phyloP scores from a whole-genome alignment of 2,113 vertebrate species.

The Nesogale talazaci region DNA sequence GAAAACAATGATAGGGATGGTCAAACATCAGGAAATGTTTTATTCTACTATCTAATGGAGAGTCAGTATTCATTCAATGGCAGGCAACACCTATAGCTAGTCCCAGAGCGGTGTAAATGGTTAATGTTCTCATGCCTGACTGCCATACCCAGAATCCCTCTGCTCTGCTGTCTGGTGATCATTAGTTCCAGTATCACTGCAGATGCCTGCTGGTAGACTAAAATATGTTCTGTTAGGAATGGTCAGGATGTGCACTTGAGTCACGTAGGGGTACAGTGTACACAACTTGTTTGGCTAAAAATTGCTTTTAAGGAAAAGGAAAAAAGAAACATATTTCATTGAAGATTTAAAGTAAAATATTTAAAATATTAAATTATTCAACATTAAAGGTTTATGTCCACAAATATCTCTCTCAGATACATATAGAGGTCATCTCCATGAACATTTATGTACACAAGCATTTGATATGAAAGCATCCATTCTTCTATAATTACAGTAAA shows the following conservation, averaged over 20 bases:
- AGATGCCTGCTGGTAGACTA: neutral
- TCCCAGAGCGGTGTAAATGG: too few species aligned
- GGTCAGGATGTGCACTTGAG: neutral
- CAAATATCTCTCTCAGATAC: slow-evolving; percentile 7
- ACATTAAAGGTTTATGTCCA: neutral
- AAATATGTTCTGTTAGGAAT: neutral
- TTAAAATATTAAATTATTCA: slow-evolving; percentile 20
- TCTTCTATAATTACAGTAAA: neutral
- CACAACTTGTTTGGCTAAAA: neutral
- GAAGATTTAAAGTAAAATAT: slow-evolving; percentile 25
- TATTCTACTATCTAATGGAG: too few species aligned
- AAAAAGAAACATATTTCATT: neutral
- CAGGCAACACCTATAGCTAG: too few species aligned
- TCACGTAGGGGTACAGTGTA: neutral
- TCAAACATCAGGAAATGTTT: too few species aligned
- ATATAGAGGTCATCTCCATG: neutral
- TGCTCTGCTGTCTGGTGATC: neutral
- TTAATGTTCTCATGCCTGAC: too few species aligned
- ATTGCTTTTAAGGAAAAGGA: neutral
- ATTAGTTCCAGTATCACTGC: neutral
- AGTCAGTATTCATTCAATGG: too few species aligned
- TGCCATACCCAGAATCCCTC: neutral
- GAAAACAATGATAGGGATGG: too few species aligned
- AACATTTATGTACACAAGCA: neutral
- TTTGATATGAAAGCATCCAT: slow-evolving; percentile 5